Conservation (phyloP, 1,140 invertebrate genomes). For the Macrobrachium rosenbergii region DNA sequence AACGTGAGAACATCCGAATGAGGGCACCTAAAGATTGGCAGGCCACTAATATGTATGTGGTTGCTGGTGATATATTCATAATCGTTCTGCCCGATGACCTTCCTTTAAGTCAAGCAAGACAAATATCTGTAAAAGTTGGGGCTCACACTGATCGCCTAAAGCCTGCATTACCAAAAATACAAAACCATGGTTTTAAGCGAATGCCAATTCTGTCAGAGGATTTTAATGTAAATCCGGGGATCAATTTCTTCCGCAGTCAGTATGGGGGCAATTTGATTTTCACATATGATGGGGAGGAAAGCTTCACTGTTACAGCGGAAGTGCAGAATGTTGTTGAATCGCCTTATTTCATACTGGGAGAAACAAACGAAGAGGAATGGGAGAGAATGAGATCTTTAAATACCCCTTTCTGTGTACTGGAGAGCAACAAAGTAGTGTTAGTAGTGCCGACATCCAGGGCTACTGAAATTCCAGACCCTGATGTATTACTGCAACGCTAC, state of each 20-base stretch:
- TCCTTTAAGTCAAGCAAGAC: not conserved
- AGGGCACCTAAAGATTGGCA: slow-evolving; percentile 36
- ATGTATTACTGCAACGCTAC: slow-evolving; percentile 2
- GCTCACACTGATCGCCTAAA: slow-evolving; percentile 22
- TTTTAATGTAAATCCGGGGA: slow-evolving; percentile 29
- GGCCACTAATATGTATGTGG: slow-evolving; percentile 32
- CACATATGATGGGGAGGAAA: slow-evolving; percentile 20
- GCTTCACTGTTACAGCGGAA: slow-evolving; percentile 17
- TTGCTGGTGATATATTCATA: slow-evolving; percentile 14
- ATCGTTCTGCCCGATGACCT: slow-evolving; percentile 19
- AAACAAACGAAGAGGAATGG: not conserved
- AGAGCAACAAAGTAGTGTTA: slow-evolving; percentile 18
- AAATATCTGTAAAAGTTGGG: slow-evolving; percentile 30
- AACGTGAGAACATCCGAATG: slow-evolving; percentile 33
- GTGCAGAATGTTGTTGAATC: slow-evolving; percentile 30
- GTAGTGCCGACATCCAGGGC: slow-evolving; percentile 15
- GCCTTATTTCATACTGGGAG: slow-evolving; percentile 19
- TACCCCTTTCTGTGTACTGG: slow-evolving; percentile 29
- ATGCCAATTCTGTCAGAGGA: slow-evolving; percentile 42
- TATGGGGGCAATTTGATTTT: slow-evolving; percentile 44
- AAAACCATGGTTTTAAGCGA: not conserved
- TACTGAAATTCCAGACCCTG: not conserved
- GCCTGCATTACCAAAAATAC: slow-evolving; percentile 7
- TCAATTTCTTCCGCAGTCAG: slow-evolving; percentile 30
- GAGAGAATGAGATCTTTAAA: not conserved